Conservation (phyloP, 1,140 invertebrate genomes). For the Heliothis virescens region DNA sequence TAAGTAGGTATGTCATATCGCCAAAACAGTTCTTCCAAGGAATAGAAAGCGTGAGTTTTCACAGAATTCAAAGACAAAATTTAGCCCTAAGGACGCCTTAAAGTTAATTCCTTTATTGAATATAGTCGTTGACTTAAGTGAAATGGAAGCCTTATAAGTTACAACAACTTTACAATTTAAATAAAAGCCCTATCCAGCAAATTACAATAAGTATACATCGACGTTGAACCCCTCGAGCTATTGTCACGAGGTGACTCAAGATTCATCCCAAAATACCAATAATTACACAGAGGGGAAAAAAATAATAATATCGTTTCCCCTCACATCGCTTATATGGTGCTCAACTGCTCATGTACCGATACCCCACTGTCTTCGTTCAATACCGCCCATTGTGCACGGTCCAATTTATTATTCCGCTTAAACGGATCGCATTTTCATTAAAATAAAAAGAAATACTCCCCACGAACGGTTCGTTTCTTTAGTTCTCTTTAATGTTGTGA, state of each 20-base stretch:
- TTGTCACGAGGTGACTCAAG: constrained; percentile 72
- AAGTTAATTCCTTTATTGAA: too few species aligned
- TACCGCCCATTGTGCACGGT: not conserved
- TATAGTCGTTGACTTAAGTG: too few species aligned
- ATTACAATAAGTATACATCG: not conserved
- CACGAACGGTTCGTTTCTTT: not conserved
- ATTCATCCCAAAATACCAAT: constrained; percentile 75
- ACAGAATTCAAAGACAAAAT: too few species aligned
- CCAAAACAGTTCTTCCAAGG: too few species aligned
- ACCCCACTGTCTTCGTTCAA: constrained; percentile 20
- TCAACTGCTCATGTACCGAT: constrained; percentile 1
- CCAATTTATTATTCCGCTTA: constrained; percentile 27
- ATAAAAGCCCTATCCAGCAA: not conserved
- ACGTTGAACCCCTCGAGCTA: constrained; percentile 52
- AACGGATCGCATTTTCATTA: constrained; percentile 22
- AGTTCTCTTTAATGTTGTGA: constrained; percentile 37
- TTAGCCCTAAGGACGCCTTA: too few species aligned
- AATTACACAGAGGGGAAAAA: constrained; percentile 77
- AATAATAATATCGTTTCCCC: constrained; percentile 62
- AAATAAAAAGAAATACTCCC: constrained; percentile 23
- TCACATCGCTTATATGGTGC: constrained; percentile 39
- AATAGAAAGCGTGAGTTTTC: too few species aligned
- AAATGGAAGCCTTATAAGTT: too few species aligned
- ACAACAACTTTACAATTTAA: not conserved
- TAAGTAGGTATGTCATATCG: too few species aligned